phyloP scores from a whole-genome alignment of 1,140 invertebrate genomes.

The Globodera ellingtonae region DNA sequence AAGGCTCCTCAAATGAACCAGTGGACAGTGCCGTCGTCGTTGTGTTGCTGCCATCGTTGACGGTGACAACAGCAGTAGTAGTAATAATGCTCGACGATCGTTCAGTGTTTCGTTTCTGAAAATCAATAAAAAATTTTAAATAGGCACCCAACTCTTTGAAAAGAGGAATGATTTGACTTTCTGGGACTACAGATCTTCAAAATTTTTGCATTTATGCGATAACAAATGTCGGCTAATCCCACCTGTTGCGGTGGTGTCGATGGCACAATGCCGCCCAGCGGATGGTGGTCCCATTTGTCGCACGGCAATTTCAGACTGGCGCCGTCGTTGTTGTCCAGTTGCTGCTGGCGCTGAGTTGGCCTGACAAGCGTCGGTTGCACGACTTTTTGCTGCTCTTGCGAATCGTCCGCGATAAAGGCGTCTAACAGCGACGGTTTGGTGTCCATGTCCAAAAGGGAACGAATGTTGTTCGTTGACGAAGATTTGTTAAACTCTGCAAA shows the following conservation, averaged over 20 bases:
- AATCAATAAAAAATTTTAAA: not conserved
- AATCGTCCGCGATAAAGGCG: not conserved
- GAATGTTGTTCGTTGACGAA: constrained; percentile 5
- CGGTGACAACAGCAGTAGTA: not conserved
- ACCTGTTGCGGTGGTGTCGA: not conserved
- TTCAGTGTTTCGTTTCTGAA: not conserved
- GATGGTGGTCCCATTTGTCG: constrained; percentile 3
- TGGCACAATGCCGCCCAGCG: constrained; percentile 13
- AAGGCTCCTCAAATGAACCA: constrained; percentile 35
- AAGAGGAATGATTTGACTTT: too few species aligned
- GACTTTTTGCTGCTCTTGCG: not conserved
- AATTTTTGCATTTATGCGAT: too few species aligned
- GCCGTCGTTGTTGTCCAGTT: not conserved
- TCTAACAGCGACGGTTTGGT: not conserved
- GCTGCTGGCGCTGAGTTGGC: not conserved
- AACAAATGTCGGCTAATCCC: not conserved
- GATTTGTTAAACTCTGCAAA: constrained; percentile 1
- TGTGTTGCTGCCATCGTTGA: constrained; percentile 8
- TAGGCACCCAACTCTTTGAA: too few species aligned
- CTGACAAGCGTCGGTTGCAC: not conserved
- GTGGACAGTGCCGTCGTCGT: not conserved
- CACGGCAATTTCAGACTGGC: not conserved
- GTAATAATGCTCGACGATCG: constrained; percentile 5
- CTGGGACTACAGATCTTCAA: too few species aligned
- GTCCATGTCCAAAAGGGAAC: constrained; percentile 8